These are phyloP conservation scores for Heliangelus exortis DNA, from an alignment of 2,797 vertebrate genomes.

Conservation along the genomic window DNA sequence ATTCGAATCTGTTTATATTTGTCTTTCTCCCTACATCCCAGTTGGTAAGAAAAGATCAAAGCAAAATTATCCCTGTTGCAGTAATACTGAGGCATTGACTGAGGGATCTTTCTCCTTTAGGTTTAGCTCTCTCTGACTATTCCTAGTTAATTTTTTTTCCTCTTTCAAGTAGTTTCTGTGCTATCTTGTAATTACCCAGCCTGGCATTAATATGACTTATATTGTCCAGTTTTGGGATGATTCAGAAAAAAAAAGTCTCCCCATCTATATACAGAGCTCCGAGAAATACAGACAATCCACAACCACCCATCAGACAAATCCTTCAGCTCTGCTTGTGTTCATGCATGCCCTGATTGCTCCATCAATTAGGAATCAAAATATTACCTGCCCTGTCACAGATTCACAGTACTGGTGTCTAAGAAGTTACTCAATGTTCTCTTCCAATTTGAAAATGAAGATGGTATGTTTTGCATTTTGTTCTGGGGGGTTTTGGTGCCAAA, in stretches of 20 bases:
- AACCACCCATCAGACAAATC: not conserved
- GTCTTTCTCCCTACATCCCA: not conserved
- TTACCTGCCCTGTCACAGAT: not conserved
- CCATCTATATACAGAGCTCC: not conserved
- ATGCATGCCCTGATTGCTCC: not conserved
- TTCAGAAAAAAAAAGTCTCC: not conserved
- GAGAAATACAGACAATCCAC: not conserved
- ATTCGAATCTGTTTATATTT: not conserved
- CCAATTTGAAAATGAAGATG: not conserved
- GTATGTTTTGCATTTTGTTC: not conserved
- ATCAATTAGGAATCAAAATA: not conserved
- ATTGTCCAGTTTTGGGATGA: not conserved
- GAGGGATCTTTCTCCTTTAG: not conserved
- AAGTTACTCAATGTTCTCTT: not conserved
- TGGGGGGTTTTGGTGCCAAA: not conserved
- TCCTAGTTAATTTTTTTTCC: not conserved
- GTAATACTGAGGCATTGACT: not conserved
- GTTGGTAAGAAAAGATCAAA: not conserved
- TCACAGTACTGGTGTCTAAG: accelerated
- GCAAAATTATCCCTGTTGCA: not conserved
- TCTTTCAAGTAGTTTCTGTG: not conserved
- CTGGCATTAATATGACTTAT: not conserved
- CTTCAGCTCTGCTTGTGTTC: not conserved
- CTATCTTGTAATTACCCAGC: not conserved
- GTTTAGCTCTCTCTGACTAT: not conserved